phyloP scores from a whole-genome alignment of 2,888 invertebrate species.

The Dynastes tityus region DNA sequence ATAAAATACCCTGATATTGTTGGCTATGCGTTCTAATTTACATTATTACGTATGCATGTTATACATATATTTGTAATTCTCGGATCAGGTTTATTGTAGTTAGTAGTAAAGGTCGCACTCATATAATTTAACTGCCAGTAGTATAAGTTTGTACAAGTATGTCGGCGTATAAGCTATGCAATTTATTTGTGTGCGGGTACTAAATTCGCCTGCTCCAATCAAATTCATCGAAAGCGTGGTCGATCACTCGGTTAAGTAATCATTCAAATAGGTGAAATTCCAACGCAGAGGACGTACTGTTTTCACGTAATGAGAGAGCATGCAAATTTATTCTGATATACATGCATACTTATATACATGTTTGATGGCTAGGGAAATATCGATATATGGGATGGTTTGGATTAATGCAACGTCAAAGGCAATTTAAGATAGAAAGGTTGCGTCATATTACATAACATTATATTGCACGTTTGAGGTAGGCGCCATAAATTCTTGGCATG shows the following conservation, averaged over 20 bases:
- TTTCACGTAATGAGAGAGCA: not conserved
- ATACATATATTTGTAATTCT: not conserved
- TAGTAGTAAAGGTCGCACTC: conserved; percentile 13
- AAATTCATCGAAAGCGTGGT: conserved; percentile 3
- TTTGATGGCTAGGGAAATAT: not conserved
- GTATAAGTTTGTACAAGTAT: conserved; percentile 20
- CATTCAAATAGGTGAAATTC: conserved; percentile 7
- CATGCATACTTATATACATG: not conserved
- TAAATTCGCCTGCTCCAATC: conserved; percentile 6
- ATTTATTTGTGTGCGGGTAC: conserved; percentile 5
- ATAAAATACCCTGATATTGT: conserved; percentile 4
- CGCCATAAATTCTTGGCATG: too few relatives aligned
- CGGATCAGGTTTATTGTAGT: conserved; percentile 9
- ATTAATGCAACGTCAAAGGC: too few relatives aligned
- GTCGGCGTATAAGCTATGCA: not conserved
- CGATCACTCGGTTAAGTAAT: conserved; percentile 18
- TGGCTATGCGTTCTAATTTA: not conserved
- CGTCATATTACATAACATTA: too few relatives aligned
- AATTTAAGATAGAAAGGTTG: too few relatives aligned
- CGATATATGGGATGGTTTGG: too few relatives aligned
- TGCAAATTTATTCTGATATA: not conserved
- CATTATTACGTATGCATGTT: conserved; percentile 13
- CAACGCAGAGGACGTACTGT: not conserved
- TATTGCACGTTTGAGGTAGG: too few relatives aligned
- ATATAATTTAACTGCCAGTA: conserved; percentile 7